Conservation (phyloP, 2,888 invertebrate species). For the Nematopogon swammerdamellus region DNA sequence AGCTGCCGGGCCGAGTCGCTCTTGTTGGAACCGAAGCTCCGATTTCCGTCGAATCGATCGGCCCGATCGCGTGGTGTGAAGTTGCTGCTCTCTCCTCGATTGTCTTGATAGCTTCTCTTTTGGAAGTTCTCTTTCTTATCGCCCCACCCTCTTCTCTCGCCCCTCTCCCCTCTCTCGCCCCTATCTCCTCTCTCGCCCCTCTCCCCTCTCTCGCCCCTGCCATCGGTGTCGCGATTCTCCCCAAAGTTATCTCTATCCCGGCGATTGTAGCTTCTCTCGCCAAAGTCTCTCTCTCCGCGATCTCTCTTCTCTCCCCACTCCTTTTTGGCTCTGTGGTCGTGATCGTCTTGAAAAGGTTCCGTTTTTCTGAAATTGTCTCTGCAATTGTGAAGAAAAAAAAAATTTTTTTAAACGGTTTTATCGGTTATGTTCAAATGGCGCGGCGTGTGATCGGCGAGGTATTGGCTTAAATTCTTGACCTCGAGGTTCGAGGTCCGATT, state of each 20-base stretch:
- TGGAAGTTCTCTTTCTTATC: slow-evolving; percentile 11
- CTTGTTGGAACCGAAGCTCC: slow-evolving; percentile 27
- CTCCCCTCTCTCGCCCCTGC: slow-evolving; percentile 16
- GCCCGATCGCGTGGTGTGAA: slow-evolving; percentile 37
- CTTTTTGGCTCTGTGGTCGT: too few relatives aligned
- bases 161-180: not conserved
- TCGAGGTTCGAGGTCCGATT: too few relatives aligned
- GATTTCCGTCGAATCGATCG: slow-evolving; percentile 17
- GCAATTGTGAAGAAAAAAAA: not conserved
- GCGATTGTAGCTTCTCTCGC: slow-evolving; percentile 6
- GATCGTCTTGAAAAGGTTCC: too few relatives aligned
- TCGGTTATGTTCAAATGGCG: too few relatives aligned
- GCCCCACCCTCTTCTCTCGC: not conserved
- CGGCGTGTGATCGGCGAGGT: too few relatives aligned
- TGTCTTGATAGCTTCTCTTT: slow-evolving; percentile 9
- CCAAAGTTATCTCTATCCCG: slow-evolving; percentile 7
- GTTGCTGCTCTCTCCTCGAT: slow-evolving; percentile 21
- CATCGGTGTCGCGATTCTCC: slow-evolving; percentile 10
- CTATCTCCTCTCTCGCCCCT: slow-evolving; percentile 16
- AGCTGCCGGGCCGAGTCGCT: slow-evolving; percentile 27
- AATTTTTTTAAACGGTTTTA: too few relatives aligned
- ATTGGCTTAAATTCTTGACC: too few relatives aligned
- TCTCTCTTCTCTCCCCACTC: slow-evolving; percentile 20
- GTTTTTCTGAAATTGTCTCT: not conserved
- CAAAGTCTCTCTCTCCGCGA: slow-evolving; percentile 4